Evolutionary conservation across 1,140 invertebrate species (phyloP).

Genomic region (Delia radicum): DNA sequence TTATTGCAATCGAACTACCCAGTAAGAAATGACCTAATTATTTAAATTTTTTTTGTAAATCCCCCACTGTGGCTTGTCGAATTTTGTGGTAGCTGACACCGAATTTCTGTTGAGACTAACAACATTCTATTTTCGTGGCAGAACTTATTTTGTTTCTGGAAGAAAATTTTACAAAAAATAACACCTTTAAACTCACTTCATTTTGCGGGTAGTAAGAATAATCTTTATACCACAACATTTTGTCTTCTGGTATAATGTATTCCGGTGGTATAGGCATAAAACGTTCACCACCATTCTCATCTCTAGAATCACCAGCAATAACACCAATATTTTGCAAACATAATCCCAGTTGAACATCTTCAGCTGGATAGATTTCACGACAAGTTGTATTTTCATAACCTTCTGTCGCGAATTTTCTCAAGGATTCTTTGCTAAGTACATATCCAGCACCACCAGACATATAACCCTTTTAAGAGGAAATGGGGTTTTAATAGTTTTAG

Average conservation of each 20-base stretch:
- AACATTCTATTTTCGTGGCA: too few relatives aligned
- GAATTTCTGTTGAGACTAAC: too few relatives aligned
- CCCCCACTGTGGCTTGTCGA: too few relatives aligned
- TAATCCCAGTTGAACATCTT: conserved; percentile 90
- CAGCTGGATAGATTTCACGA: conserved; percentile 63
- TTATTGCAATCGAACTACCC: too few relatives aligned
- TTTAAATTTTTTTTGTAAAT: too few relatives aligned
- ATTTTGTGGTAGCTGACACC: too few relatives aligned
- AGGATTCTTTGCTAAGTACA: conserved; percentile 79
- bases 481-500: too few relatives aligned
- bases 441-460: conserved; percentile 96
- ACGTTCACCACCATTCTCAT: conserved; percentile 75
- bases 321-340: conserved; percentile 87
- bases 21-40: too few relatives aligned
- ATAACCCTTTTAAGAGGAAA: conserved; percentile 73
- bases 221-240: conserved; percentile 45
- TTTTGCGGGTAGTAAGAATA: conserved; percentile 60
- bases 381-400: conserved; percentile 72
- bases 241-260: conserved; percentile 76
- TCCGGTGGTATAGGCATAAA: conserved; percentile 73
- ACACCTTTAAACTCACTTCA: conserved; percentile 66
- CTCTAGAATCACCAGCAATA: conserved; percentile 81
- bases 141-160: too few relatives aligned
- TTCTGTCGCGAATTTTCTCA: conserved; percentile 71
- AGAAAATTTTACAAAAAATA: too few relatives aligned